Evolutionary conservation across 2,888 invertebrate genomes (phyloP).

Genomic region (Apoda limacodes): DNA sequence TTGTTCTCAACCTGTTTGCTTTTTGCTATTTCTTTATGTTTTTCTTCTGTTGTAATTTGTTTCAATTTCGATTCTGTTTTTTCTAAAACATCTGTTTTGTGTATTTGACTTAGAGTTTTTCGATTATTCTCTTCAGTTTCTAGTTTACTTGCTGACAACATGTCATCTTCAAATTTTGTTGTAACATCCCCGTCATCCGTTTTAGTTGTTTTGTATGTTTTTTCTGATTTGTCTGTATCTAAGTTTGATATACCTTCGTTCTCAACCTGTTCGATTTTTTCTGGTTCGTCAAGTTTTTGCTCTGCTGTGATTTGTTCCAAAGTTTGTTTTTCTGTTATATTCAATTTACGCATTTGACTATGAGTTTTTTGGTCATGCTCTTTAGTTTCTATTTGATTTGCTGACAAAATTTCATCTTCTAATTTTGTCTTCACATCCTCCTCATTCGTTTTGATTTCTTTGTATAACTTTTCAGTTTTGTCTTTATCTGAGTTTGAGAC

Average conservation of each 20-base stretch:
- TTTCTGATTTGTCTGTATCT: constrained; percentile 3
- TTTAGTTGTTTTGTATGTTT: constrained; percentile 2
- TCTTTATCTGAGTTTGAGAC: no score
- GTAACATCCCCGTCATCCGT: no score
- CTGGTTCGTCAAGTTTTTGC: constrained; percentile 16
- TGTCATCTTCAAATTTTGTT: no score
- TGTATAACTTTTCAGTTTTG: constrained; percentile 2
- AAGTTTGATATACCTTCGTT: constrained; percentile 1
- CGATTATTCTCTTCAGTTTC: no score
- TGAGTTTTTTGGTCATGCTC: background rate
- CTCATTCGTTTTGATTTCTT: constrained; percentile 1
- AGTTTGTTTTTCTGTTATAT: no score
- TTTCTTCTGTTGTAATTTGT: constrained; percentile 12
- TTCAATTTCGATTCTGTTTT: no score
- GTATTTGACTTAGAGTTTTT: no score
- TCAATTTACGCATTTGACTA: no score
- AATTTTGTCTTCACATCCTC: background rate
- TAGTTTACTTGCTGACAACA: no score
- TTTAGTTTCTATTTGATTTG: constrained; percentile 9
- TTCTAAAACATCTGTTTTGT: no score
- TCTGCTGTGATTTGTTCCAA: no score
- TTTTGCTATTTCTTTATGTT: constrained; percentile 13
- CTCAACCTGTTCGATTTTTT: constrained; percentile 7
- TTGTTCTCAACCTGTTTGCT: constrained; percentile 5
- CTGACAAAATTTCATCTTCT: constrained; percentile 10